These are phyloP conservation scores for Colaptes auratus DNA, from an alignment of 2,113 vertebrate species.

Conservation along the genomic window DNA sequence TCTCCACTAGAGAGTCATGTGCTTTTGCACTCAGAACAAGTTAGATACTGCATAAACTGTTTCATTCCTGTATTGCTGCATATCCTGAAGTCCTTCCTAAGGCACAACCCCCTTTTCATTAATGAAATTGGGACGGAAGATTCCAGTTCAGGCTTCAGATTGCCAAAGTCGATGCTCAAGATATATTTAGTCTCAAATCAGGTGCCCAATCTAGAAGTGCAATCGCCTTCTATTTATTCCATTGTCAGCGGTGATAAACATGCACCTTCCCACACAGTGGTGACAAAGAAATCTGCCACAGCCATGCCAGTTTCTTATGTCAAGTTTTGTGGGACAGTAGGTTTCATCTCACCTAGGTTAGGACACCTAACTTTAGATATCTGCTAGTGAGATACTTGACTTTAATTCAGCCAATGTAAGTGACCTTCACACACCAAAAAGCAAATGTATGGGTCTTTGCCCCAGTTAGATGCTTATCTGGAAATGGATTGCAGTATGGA, in stretches of 20 bases:
- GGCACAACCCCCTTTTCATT: not conserved
- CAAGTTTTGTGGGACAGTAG: not conserved
- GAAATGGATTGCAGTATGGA: not conserved
- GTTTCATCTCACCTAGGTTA: not conserved
- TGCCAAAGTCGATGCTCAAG: not conserved
- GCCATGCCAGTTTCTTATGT: not conserved
- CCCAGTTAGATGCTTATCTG: constrained; percentile 12
- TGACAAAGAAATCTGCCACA: not conserved
- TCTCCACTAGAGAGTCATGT: not conserved
- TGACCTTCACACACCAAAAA: not conserved
- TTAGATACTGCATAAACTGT: not conserved
- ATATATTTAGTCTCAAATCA: not conserved
- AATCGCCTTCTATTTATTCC: not conserved
- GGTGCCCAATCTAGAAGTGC: not conserved
- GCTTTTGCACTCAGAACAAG: not conserved
- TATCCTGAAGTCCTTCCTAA: not conserved
- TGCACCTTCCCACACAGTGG: not conserved
- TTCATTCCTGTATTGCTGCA: not conserved
- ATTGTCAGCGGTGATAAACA: not conserved
- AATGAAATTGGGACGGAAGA: not conserved
- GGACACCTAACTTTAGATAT: not conserved
- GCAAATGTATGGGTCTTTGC: not conserved
- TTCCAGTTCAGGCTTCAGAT: not conserved
- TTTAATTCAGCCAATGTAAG: not conserved
- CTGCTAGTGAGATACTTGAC: not conserved